phyloP scores from a whole-genome alignment of 1,140 invertebrate genomes.

The Aphelenchoides besseyi region DNA sequence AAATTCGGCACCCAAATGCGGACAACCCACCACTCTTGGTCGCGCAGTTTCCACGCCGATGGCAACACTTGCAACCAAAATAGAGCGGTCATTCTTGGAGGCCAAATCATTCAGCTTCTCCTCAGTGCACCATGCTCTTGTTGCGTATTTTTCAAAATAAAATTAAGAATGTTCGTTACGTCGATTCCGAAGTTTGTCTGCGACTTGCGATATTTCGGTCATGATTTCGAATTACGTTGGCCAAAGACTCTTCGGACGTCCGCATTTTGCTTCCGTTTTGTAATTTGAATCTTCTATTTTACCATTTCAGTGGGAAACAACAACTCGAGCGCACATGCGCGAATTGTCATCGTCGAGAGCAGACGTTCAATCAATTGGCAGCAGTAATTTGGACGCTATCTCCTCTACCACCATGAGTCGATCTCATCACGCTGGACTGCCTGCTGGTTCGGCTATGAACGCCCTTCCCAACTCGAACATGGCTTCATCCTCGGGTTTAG shows the following conservation, averaged over 20 bases:
- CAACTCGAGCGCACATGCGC: constrained; percentile 17
- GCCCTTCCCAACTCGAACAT: background rate
- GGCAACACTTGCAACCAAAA: too few species aligned
- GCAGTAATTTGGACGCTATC: constrained; percentile 18
- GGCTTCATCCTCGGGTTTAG: background rate
- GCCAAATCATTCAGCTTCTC: too few species aligned
- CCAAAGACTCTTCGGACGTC: background rate
- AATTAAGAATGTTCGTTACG: too few species aligned
- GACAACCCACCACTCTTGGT: too few species aligned
- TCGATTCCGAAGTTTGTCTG: too few species aligned
- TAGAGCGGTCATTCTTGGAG: background rate
- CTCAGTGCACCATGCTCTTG: too few species aligned
- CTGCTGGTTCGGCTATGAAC: background rate
- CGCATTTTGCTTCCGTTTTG: background rate
- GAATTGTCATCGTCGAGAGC: constrained; percentile 12
- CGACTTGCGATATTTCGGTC: too few species aligned
- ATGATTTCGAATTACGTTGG: background rate
- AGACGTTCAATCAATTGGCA: constrained; percentile 21
- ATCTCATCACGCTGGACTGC: constrained; percentile 2
- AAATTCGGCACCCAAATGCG: background rate
- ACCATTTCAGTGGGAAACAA: constrained; percentile 15
- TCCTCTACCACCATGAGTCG: constrained; percentile 12
- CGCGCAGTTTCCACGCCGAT: too few species aligned
- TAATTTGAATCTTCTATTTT: background rate
- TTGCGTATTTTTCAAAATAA: too few species aligned